Conservation (phyloP, 2,113 vertebrate genomes). For the Cyanistes caeruleus region DNA sequence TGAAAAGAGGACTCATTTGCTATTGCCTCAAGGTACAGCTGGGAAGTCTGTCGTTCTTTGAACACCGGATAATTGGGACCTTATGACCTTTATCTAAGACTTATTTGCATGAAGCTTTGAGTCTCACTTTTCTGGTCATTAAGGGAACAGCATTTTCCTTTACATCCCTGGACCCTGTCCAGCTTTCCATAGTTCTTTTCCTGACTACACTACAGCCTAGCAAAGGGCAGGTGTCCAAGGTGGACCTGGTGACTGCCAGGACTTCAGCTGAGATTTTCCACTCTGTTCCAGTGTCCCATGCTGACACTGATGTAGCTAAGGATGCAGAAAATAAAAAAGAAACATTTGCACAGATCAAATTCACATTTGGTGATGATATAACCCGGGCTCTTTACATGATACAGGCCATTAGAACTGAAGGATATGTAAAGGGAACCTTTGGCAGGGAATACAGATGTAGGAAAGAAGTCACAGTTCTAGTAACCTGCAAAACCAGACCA, state of each 20-base stretch:
- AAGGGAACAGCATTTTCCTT: not conserved
- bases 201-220: not conserved
- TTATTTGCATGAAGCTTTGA: constrained; percentile 36
- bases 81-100: constrained; percentile 14
- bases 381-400: not conserved
- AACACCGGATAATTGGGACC: constrained; percentile 23
- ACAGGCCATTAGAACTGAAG: not conserved
- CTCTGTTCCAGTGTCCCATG: not conserved
- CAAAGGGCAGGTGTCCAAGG: not conserved
- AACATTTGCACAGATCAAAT: not conserved
- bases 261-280: not conserved
- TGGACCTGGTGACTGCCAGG: not conserved
- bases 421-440: not conserved
- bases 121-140: constrained; percentile 4
- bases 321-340: not conserved
- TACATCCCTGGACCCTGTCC: not conserved
- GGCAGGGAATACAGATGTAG: not conserved
- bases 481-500: not conserved
- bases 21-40: constrained; percentile 26
- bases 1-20: constrained; percentile 18
- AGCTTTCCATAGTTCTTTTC: not conserved
- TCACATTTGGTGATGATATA: not conserved
- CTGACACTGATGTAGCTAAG: not conserved
- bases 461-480: not conserved
- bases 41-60: not conserved